Evolutionary conservation across 2,888 invertebrate species (phyloP), one percentile per base, ranked within the genome.

Genomic region (Escarpia spicata): DNA sequence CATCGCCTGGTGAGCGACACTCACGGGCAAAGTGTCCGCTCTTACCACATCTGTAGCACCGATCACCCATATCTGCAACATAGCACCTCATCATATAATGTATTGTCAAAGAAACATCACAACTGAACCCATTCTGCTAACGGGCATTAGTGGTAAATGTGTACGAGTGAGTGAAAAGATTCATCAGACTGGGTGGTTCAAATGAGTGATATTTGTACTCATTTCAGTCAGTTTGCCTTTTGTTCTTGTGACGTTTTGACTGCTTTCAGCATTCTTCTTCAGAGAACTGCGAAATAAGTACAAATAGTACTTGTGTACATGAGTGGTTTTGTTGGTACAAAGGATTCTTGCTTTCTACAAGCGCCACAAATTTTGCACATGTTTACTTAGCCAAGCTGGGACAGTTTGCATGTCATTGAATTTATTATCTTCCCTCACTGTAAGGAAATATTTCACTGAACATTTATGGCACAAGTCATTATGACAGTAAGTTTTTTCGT

Each of bases 21-120:
- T 96, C 95, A 15, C 95, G 93, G 12, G 96, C 95, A 92, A 95
- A 93, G 93, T 96, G 96, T 45, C 95, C 96, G 89, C 91, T 90
- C 91, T 95, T 95, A 43, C 95, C 95, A 94, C 96, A 96, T 92
- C 96, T 96, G 93, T 4, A 94, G 75, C 75, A 75, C n/a, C 75
- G 19, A 75, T 75, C 75, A 26, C 75, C 75, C 75, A 75, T 52
- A 52, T 75, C 75, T 75, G n/a, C 75, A 75, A 75, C 75, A 75
- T 26, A 75, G n/a, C 0, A 19, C 19, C n/a, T 26, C 75, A 75
- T 52, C 52, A 12, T 37, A 1, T 52, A 52, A 52, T 15, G 26
- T 26, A 26, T 75, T 15, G n/a, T 26, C 75, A 26, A n/a, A 4
- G 75, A 26, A 75, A 75, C 75, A 75, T 75, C 75, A 75, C 75